Evolutionary conservation across 2,797 vertebrate species (phyloP).

Genomic region (Rhodeus uyekii): DNA sequence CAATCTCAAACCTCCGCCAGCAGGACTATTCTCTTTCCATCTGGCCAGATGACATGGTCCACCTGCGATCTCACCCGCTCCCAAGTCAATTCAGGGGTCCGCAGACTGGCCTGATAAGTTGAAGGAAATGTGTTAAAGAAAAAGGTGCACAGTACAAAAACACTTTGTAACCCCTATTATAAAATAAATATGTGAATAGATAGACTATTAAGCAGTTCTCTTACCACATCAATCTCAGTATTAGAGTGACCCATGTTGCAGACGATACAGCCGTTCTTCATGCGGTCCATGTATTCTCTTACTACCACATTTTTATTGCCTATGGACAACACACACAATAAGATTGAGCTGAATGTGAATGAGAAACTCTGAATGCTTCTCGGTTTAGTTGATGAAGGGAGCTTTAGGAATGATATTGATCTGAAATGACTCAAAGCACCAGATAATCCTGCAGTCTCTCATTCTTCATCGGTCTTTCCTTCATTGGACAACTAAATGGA

Average conservation of each 20-base stretch:
- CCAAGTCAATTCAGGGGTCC: constrained; percentile 96
- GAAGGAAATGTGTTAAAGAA: neutral
- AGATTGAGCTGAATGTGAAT: neutral
- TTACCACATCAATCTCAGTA: constrained; percentile 97
- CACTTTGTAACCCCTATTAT: neutral
- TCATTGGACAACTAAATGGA: neutral
- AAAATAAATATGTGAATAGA: neutral
- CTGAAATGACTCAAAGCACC: neutral
- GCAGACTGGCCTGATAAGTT: constrained; percentile 86
- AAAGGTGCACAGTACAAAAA: neutral
- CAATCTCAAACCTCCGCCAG: constrained; percentile 86
- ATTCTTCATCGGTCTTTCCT: neutral
- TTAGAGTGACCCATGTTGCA: constrained; percentile 99
- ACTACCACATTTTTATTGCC: constrained; percentile 98
- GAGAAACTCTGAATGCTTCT: neutral
- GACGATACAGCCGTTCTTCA: constrained; percentile 98
- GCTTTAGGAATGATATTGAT: neutral
- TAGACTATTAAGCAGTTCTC: constrained; percentile 59
- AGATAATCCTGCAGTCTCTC: neutral
- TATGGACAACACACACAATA: constrained; percentile 57
- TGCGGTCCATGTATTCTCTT: constrained; percentile 91
- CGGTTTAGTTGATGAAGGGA: neutral
- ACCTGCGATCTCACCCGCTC: constrained; percentile 96
- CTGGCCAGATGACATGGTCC: constrained; percentile 97
- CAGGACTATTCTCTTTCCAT: constrained; percentile 94